Conservation (phyloP, 1,140 invertebrate species). For the Heliothis subflexa region DNA sequence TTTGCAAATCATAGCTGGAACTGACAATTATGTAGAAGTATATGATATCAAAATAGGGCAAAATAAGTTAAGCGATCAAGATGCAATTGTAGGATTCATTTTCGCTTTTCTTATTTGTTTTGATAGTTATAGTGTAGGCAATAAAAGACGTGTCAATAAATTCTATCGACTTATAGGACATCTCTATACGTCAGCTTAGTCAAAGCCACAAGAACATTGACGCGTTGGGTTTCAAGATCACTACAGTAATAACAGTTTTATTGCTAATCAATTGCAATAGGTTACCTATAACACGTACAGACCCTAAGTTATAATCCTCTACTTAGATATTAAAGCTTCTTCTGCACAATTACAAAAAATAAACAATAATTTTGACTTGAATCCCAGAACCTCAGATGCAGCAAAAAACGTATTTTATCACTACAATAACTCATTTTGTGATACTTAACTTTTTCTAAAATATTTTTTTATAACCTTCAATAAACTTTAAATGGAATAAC, state of each 20-base stretch:
- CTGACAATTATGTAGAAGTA: background rate
- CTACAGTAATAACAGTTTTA: constrained; percentile 20
- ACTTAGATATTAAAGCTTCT: no score
- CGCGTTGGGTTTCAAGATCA: constrained; percentile 12
- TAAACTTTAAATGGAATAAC: background rate
- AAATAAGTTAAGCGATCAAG: no score
- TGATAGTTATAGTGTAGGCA: background rate
- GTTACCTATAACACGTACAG: background rate
- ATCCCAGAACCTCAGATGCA: no score
- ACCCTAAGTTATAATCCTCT: no score
- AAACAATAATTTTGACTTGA: no score
- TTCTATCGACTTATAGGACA: background rate
- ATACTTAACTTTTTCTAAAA: background rate
- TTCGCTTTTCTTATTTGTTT: no score
- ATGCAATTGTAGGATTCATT: no score
- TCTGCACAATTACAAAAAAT: no score
- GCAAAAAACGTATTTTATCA: no score
- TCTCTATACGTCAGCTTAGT: constrained; percentile 7
- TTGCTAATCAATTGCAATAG: background rate
- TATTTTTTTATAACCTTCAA: background rate
- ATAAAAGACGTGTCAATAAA: background rate
- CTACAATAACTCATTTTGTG: no score
- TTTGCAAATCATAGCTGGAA: background rate
- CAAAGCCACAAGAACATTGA: constrained; percentile 17
- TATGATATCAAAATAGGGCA: no score